A percentile compares a stretch with the other conserved stretches of the same genome.
phyloP scores from a whole-genome alignment of 2,888 invertebrate species.

The Rhopalosiphum nymphaeae region DNA sequence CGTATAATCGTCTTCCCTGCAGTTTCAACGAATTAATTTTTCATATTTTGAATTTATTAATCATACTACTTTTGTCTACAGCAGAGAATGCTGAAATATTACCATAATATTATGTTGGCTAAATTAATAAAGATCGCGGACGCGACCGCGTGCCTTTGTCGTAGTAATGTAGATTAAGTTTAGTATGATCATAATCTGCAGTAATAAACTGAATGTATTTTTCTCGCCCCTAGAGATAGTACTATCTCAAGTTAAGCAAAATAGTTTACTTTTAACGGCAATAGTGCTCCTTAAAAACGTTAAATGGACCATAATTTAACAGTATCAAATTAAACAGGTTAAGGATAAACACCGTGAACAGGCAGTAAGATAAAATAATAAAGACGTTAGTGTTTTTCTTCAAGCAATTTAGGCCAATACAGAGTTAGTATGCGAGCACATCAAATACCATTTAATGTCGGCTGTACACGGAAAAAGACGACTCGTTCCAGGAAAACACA shows the following conservation, averaged over 20 bases:
- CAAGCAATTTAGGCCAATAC: conserved; percentile 51
- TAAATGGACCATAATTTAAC: conserved; percentile 56
- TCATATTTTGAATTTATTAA: background rate
- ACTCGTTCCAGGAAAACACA: conserved; percentile 16
- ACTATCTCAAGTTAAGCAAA: background rate
- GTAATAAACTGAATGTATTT: conserved; percentile 35
- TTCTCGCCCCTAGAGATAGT: conserved; percentile 4
- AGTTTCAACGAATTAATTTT: background rate
- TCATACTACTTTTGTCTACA: background rate
- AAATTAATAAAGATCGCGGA: conserved; percentile 18
- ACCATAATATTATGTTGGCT: background rate
- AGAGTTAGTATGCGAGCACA: conserved; percentile 24
- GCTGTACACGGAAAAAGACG: background rate
- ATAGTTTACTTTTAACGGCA: conserved; percentile 49
- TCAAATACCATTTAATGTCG: conserved; percentile 33
- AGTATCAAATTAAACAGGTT: conserved; percentile 55
- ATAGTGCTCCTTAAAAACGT: conserved; percentile 35
- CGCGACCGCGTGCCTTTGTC: background rate
- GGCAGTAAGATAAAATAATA: conserved; percentile 58
- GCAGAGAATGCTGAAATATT: background rate
- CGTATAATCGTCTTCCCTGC: background rate
- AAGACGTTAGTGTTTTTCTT: conserved; percentile 50
- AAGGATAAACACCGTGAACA: conserved; percentile 47
- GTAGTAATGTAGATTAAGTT: background rate
- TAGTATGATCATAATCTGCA: conserved; percentile 21